Evolutionary conservation across 1,140 invertebrate species (phyloP).

Genomic region (Drosophila ohnishii): DNA sequence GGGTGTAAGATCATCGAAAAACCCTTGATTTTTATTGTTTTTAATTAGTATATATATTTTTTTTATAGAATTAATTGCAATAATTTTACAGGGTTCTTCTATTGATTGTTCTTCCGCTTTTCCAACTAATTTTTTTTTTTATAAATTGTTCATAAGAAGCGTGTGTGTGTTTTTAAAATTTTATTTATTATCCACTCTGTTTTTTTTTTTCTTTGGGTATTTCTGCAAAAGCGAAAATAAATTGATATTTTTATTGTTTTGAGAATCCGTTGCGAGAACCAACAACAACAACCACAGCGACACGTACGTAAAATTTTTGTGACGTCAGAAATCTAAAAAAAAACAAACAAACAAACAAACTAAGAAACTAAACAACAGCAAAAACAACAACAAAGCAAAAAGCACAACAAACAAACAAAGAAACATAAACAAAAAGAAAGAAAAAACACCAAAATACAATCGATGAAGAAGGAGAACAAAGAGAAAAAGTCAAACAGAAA

Average conservation of each 20-base stretch:
- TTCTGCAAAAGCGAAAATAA: conserved; percentile 11
- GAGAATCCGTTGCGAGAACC: conserved; percentile 77
- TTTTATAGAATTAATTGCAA: conserved; percentile 2
- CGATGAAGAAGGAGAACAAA: not conserved
- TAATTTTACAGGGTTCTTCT: not conserved
- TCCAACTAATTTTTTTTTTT: not conserved
- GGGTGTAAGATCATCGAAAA: not conserved
- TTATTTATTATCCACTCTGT: conserved; percentile 26
- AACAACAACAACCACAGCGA: conserved; percentile 58
- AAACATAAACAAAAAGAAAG: not conserved
- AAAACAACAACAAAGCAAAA: conserved; percentile 28
- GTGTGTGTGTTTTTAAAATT: conserved; percentile 20
- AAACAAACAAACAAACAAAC: conserved; percentile 36
- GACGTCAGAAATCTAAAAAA: conserved; percentile 76
- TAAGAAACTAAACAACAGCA: conserved; percentile 34
- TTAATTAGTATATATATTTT: not conserved
- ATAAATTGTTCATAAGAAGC: conserved; percentile 7
- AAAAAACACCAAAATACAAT: conserved; percentile 18
- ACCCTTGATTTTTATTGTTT: conserved; percentile 1
- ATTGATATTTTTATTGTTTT: conserved; percentile 50
- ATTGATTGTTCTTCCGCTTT: not conserved
- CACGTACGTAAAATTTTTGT: conserved; percentile 74
- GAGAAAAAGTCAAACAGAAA: conserved; percentile 26
- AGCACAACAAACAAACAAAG: conserved; percentile 24
- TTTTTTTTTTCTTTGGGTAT: conserved; percentile 15